Base-by-base conservation (phyloP, 2,797 vertebrate species). In the Otolemur crassicaudatus region DNA sequence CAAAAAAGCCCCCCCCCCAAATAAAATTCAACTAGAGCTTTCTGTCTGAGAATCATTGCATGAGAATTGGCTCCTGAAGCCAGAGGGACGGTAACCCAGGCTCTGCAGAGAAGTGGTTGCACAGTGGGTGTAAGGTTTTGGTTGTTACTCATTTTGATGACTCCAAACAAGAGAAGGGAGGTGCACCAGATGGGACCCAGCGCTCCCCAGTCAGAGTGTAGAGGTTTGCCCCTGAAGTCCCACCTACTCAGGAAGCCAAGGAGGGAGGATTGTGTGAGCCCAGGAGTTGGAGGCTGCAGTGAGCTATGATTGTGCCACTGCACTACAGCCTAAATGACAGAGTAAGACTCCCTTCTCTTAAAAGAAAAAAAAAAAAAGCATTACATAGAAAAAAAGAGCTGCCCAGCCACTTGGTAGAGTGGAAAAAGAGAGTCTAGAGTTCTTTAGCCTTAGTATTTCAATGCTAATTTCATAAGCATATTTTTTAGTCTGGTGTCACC, bases 131-230 rank as follows among this genome's bases (percentile, higher is more conserved):
- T 85, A 87, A 43, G 49, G 81, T 81, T 69, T 95, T 79, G 12
- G 58, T 76, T 37, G 7, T 85, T 53, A 77, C n/a, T 92, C 58
- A 69, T 95, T 92, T 83, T 73, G 34, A 73, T 83, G 82, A 92
- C 46, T 88, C 31, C 82, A 31, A 72, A 56, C 31, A 56, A 17
- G 23, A 63, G 80, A 91, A 76, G n/a, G 93, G 58, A 95, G 27
- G 34, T 72, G 25, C 31, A 5, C 58, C 72, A n/a, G 27, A n/a
- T 49, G 34, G n/a, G 14, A 37, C 61, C 34, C 76, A 86, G 37
- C 73, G 27, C 61, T 73, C 23, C 19, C 53, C 56, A 83, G 56
- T 87, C 7, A 4, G 65, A 31, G 31, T 69, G 65, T 31, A 34
- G 31, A 69, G 65, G 65, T n/a, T 69, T n/a, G 31, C 7, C n/a